phyloP scores from a whole-genome alignment of 2,888 invertebrate species.

The Lepidocyrtoides sp. region DNA sequence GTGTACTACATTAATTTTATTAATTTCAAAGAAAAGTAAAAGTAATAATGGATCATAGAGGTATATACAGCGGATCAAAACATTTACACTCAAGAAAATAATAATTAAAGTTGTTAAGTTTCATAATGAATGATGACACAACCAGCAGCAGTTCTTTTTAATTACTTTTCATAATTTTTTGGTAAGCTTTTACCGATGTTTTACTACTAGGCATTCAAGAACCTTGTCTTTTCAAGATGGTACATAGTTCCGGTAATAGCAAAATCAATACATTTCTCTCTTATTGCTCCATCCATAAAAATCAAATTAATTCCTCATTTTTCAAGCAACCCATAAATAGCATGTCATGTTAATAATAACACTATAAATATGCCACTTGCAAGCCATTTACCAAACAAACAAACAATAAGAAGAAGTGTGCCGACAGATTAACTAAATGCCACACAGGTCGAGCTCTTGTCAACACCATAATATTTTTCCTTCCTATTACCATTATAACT shows the following conservation, averaged over 20 bases:
- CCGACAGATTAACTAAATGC: background rate
- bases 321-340: background rate
- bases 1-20: too few species aligned
- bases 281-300: background rate
- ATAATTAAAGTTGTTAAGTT: too few species aligned
- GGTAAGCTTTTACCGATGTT: too few species aligned
- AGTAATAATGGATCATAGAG: too few species aligned
- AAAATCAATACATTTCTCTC: background rate
- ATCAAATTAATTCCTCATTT: background rate
- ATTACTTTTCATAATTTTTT: too few species aligned
- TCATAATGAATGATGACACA: too few species aligned
- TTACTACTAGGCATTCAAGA: too few species aligned
- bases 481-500: background rate
- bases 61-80: background rate
- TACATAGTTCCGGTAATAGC: too few species aligned
- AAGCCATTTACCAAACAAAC: background rate
- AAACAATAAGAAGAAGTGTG: background rate
- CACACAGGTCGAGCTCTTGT: background rate
- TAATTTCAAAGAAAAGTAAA: background rate
- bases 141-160: too few species aligned
- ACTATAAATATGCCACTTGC: background rate
- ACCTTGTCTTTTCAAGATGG: too few species aligned
- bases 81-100: too few species aligned
- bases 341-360: background rate
- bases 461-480: slow-evolving; percentile 10